phyloP scores from a whole-genome alignment of 2,113 vertebrate genomes.

The Procavia capensis region DNA sequence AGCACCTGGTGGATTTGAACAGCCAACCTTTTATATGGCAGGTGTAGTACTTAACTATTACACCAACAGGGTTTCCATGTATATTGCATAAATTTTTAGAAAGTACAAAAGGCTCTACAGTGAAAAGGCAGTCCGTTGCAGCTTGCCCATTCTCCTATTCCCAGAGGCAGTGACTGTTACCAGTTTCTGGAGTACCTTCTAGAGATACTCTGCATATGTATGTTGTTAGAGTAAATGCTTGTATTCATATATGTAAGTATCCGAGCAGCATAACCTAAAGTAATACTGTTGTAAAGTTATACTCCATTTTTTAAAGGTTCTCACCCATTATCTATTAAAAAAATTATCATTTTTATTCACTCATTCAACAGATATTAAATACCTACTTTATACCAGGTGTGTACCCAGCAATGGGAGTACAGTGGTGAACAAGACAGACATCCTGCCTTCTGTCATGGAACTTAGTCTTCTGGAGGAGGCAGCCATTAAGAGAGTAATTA shows the following conservation, averaged over 20 bases:
- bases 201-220: background rate
- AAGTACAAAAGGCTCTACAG: background rate
- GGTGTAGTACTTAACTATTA: too few relatives aligned
- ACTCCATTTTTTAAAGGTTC: background rate
- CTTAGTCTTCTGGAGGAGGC: background rate
- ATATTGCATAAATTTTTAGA: background rate
- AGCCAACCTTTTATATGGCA: too few relatives aligned
- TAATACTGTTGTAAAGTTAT: conserved; percentile 14
- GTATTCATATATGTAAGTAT: background rate
- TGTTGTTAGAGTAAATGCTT: background rate
- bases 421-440: background rate
- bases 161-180: background rate
- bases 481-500: background rate
- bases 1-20: too few relatives aligned
- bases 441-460: background rate
- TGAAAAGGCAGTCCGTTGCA: background rate
- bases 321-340: background rate
- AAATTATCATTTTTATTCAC: background rate
- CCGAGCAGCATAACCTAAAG: background rate
- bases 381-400: background rate
- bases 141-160: background rate
- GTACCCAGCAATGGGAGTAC: background rate
- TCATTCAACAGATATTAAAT: background rate
- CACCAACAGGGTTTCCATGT: too few relatives aligned
- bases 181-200: background rate